A percentile compares a stretch with the other conserved stretches of the same genome.
Conservation (phyloP, 1,140 invertebrate genomes). For the Notospermus geniculatus region DNA sequence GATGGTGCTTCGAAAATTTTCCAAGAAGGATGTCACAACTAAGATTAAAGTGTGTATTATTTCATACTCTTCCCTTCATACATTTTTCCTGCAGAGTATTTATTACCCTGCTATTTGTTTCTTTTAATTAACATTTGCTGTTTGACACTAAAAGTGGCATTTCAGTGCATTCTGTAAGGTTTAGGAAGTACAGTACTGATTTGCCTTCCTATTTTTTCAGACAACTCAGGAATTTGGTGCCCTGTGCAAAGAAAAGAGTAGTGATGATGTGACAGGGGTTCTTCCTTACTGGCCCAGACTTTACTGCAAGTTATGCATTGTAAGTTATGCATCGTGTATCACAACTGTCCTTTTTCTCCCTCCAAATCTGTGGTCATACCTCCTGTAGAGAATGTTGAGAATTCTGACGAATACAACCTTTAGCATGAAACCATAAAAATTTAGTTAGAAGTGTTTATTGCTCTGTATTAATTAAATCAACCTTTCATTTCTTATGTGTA, state of each 20-base stretch:
- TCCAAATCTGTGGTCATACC: too few species aligned
- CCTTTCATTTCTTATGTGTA: slow-evolving; percentile 27
- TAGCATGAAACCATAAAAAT: too few species aligned
- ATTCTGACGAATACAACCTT: too few species aligned
- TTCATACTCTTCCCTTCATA: too few species aligned
- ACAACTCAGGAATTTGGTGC: slow-evolving; percentile 76
- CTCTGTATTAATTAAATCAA: too few species aligned
- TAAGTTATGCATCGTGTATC: slow-evolving; percentile 25
- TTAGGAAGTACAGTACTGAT: background rate
- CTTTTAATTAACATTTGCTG: too few species aligned
- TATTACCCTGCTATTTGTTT: too few species aligned
- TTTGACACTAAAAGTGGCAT: background rate
- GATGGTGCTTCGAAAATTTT: slow-evolving; percentile 61
- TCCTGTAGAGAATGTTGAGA: too few species aligned
- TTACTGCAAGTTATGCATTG: slow-evolving; percentile 68
- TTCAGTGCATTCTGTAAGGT: background rate
- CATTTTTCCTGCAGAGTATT: too few species aligned
- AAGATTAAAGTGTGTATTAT: slow-evolving; percentile 86
- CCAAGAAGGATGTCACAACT: slow-evolving; percentile 81
- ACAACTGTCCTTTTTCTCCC: too few species aligned
- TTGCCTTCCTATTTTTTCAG: slow-evolving; percentile 58
- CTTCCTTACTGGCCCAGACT: slow-evolving; percentile 76
- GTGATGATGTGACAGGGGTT: slow-evolving; percentile 64
- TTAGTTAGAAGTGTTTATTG: too few species aligned
- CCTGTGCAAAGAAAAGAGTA: slow-evolving; percentile 62